Evolutionary conservation across 1,140 invertebrate genomes (phyloP).

Genomic region (Dicyema japonicum): DNA sequence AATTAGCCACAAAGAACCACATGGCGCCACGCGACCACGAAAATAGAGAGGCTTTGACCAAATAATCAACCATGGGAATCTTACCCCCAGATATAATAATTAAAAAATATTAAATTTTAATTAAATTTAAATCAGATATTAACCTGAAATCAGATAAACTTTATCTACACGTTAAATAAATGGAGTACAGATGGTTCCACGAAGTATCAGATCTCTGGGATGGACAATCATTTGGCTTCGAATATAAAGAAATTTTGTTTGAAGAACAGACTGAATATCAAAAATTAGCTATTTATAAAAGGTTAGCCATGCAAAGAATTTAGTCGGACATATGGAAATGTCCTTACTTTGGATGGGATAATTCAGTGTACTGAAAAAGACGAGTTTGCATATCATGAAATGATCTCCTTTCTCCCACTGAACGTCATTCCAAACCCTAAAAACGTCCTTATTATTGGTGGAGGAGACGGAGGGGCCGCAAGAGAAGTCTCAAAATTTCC

Average conservation of each 20-base stretch:
- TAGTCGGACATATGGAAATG: constrained; percentile 50
- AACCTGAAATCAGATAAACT: no score
- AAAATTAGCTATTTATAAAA: constrained; percentile 53
- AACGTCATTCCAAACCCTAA: constrained; percentile 58
- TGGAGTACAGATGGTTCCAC: constrained; percentile 15
- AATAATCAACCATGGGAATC: no score
- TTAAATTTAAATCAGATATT: no score
- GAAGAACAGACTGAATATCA: constrained; percentile 51
- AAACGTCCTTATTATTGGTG: constrained; percentile 74
- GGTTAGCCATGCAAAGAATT: constrained; percentile 26
- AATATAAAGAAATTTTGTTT: constrained; percentile 48
- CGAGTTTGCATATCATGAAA: constrained; percentile 91
- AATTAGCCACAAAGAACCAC: no score
- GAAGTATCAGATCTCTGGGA: constrained; percentile 44
- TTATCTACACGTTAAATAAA: constrained; percentile 8
- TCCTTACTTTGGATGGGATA: constrained; percentile 62
- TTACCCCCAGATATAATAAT: no score
- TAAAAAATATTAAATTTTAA: no score
- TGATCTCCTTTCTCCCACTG: constrained; percentile 68
- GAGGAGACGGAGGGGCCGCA: constrained; percentile 75
- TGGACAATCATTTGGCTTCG: constrained; percentile 49
- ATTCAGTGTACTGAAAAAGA: constrained; percentile 81
- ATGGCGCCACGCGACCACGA: no score
- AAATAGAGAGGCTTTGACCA: no score
- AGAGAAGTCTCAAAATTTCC: constrained; percentile 74